Conservation (phyloP, 2,113 vertebrate genomes). For the Euleptes europaea region DNA sequence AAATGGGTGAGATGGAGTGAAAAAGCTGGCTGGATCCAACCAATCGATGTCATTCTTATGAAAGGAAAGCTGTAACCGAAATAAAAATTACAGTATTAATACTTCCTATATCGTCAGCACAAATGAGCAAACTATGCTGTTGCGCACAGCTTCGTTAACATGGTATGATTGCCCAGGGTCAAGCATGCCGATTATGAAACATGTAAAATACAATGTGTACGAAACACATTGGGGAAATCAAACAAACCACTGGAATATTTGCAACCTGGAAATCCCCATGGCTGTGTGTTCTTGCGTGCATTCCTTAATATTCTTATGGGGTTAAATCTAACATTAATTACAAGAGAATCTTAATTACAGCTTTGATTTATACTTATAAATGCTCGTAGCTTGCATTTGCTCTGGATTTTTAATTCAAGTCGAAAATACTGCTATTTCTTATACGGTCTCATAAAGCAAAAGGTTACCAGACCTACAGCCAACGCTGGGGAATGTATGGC, state of each 20-base stretch:
- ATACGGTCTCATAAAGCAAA: neutral
- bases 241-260: constrained; percentile 6
- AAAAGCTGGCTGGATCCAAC: too few relatives aligned
- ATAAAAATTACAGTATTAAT: neutral
- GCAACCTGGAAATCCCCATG: constrained; percentile 1
- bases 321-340: neutral
- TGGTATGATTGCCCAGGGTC: neutral
- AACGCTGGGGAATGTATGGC: neutral
- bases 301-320: neutral
- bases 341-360: neutral
- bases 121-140: neutral
- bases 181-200: constrained; percentile 23
- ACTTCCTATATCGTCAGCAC: neutral
- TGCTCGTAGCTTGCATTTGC: neutral
- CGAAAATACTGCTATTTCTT: neutral
- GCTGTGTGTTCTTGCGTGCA: neutral
- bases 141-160: neutral
- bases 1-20: too few relatives aligned
- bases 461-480: neutral
- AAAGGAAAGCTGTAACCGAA: neutral
- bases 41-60: neutral
- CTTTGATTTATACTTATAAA: neutral
- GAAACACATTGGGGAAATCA: constrained; percentile 16
- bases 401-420: neutral
- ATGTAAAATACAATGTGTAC: neutral